phyloP scores from a whole-genome alignment of 53 echinoderm and acorn worm species.

The Antedon mediterranea region DNA sequence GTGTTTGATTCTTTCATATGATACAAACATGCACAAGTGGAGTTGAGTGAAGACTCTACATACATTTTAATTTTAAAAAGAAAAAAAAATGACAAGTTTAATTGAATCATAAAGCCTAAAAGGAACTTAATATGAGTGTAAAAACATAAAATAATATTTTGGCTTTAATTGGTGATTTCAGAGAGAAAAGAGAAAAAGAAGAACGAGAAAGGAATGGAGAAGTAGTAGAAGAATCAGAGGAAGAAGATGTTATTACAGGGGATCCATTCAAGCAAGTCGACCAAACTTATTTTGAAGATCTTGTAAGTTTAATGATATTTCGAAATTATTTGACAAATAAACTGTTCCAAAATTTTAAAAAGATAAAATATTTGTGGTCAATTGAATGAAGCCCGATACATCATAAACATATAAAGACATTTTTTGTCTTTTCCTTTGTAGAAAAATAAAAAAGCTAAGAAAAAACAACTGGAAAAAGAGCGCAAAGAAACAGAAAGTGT shows the following conservation, averaged over 20 bases:
- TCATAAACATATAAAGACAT: too few species aligned
- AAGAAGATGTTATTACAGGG: slow-evolving; percentile 19
- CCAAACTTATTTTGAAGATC: slow-evolving; percentile 41
- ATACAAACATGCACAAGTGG: too few species aligned
- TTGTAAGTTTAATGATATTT: slow-evolving; percentile 22
- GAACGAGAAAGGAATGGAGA: slow-evolving; percentile 54
- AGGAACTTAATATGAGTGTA: not conserved
- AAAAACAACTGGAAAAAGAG: slow-evolving; percentile 21
- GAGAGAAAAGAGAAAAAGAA: slow-evolving; percentile 54
- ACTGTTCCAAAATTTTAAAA: too few species aligned
- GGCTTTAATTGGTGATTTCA: slow-evolving; percentile 16
- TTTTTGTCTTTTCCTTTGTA: too few species aligned
- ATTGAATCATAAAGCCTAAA: not conserved
- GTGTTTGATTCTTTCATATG: too few species aligned
- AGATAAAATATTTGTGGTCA: too few species aligned
- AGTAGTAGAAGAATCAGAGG: slow-evolving; percentile 29
- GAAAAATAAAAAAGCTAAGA: slow-evolving; percentile 23
- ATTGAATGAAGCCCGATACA: too few species aligned
- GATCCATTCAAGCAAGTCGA: slow-evolving; percentile 65
- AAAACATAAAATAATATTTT: not conserved
- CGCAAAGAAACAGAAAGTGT: not conserved
- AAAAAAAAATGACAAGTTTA: not conserved
- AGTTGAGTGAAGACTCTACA: too few species aligned
- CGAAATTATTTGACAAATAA: too few species aligned
- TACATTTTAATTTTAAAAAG: too few species aligned